phyloP scores from a whole-genome alignment of 2,113 vertebrate species.

The Siniperca chuatsi region DNA sequence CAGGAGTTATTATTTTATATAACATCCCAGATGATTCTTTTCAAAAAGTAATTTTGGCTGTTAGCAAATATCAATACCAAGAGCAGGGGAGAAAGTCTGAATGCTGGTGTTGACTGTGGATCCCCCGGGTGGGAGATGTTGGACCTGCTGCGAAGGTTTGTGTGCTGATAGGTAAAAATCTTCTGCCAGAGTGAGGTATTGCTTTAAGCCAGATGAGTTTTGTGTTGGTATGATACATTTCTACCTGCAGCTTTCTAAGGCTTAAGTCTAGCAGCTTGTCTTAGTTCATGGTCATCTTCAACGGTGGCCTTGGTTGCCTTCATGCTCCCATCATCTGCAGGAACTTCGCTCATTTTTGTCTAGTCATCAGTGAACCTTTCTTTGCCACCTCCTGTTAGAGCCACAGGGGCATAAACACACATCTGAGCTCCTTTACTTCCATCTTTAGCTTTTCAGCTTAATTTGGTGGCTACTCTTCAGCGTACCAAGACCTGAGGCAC shows the following conservation, averaged over 20 bases:
- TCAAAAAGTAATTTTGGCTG: conserved; percentile 81
- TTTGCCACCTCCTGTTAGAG: neutral
- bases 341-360: conserved; percentile 9
- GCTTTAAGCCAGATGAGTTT: conserved; percentile 47
- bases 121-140: conserved; percentile 66
- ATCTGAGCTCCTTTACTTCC: neutral
- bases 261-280: conserved; percentile 3
- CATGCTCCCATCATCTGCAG: conserved; percentile 11
- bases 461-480: neutral
- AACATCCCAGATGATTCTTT: conserved; percentile 70
- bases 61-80: conserved; percentile 81
- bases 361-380: conserved; percentile 10
- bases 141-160: conserved; percentile 65
- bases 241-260: neutral
- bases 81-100: conserved; percentile 69
- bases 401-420: no score
- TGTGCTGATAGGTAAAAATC: conserved; percentile 71
- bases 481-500: neutral
- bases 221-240: conserved; percentile 32
- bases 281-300: conserved; percentile 14
- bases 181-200: conserved; percentile 56
- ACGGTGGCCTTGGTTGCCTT: neutral
- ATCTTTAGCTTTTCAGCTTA: neutral
- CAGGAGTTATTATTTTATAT: conserved; percentile 79
- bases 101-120: conserved; percentile 75